Evolutionary conservation across 2,888 invertebrate genomes (phyloP).

Genomic region (Pseudolycoriella hygida): DNA sequence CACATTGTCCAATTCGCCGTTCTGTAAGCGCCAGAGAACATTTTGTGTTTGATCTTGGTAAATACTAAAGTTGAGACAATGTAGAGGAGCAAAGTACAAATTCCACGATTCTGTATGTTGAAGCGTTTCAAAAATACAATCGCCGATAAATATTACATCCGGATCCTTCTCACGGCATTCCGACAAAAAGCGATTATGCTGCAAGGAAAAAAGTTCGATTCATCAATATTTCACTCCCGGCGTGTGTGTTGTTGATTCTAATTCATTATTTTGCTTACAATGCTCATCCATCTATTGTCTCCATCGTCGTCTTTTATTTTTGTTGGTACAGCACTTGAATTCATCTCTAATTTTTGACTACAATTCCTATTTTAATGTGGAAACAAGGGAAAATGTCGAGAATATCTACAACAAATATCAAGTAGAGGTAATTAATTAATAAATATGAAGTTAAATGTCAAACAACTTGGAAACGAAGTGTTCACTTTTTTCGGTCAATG

Average conservation of each 20-base stretch:
- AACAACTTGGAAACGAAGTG: too few species aligned
- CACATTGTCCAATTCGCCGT: slow-evolving; percentile 78
- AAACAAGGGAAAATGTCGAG: background rate
- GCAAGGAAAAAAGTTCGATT: slow-evolving; percentile 22
- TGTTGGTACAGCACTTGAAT: slow-evolving; percentile 51
- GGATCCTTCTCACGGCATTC: slow-evolving; percentile 82
- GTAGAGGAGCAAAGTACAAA: slow-evolving; percentile 77
- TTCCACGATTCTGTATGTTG: slow-evolving; percentile 78
- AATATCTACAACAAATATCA: background rate
- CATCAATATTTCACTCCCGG: slow-evolving; percentile 5
- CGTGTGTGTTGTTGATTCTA: background rate
- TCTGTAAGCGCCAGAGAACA: slow-evolving; percentile 74
- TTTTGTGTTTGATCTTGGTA: slow-evolving; percentile 76
- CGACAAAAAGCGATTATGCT: slow-evolving; percentile 72
- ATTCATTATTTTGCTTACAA: slow-evolving; percentile 31
- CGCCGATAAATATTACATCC: slow-evolving; percentile 82
- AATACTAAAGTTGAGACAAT: slow-evolving; percentile 73
- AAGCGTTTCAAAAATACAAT: slow-evolving; percentile 68
- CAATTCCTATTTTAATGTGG: too few species aligned
- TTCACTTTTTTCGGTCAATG: too few species aligned
- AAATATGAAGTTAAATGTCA: too few species aligned
- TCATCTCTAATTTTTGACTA: slow-evolving; percentile 31
- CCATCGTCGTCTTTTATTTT: slow-evolving; percentile 48
- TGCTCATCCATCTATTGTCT: slow-evolving; percentile 72
- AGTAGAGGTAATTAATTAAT: too few species aligned